A percentile compares a stretch with the other conserved stretches of the same genome.
These are phyloP conservation scores for Silurus glanis DNA, from an alignment of 2,113 vertebrate species.

Conservation along the genomic window DNA sequence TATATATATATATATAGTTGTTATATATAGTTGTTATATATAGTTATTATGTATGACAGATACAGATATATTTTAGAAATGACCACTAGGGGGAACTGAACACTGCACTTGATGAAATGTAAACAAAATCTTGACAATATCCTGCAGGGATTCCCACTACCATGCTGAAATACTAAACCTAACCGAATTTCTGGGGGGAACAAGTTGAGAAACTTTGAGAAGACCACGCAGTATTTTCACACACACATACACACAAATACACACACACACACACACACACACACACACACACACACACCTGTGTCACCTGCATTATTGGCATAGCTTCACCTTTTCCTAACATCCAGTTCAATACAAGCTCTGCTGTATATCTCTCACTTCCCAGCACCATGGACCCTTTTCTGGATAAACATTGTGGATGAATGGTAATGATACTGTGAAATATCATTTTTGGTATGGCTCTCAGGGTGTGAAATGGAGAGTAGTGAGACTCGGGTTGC, in stretches of 20 bases:
- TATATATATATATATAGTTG: too few species aligned
- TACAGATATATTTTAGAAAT: not conserved
- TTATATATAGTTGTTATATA: too few species aligned
- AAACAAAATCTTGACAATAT: conserved; percentile 2
- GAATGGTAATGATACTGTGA: conserved; percentile 52
- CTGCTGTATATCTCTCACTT: not conserved
- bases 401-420: conserved; percentile 22
- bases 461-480: conserved; percentile 48
- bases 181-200: not conserved
- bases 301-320: not conserved
- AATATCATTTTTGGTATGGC: conserved; percentile 48
- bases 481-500: conserved; percentile 35
- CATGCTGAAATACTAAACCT: conserved; percentile 1
- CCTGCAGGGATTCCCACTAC: conserved; percentile 5
- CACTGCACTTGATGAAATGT: conserved; percentile 4
- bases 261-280: not conserved
- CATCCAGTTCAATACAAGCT: conserved; percentile 3
- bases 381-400: conserved; percentile 21
- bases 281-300: conserved; percentile 5
- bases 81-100: conserved; percentile 47
- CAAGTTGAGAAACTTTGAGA: not conserved
- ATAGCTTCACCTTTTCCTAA: not conserved
- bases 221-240: not conserved
- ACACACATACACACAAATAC: not conserved
- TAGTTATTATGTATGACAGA: too few species aligned